These are phyloP conservation scores for Rhingia campestris DNA, from an alignment of 2,888 invertebrate species.

Conservation along the genomic window DNA sequence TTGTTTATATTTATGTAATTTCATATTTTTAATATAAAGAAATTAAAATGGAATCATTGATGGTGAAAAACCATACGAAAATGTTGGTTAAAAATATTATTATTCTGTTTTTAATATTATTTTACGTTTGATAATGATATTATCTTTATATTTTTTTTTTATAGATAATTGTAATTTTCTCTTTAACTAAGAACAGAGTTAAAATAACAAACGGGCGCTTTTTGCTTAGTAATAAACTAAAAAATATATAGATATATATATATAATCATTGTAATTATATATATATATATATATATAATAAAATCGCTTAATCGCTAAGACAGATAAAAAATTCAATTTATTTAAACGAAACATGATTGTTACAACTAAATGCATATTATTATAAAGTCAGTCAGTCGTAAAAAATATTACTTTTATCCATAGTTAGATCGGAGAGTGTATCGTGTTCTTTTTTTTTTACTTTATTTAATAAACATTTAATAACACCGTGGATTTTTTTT, in stretches of 20 bases:
- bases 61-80: constrained; percentile 56
- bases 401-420: constrained; percentile 57
- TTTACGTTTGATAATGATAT: constrained; percentile 44
- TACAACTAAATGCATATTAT: constrained; percentile 72
- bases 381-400: constrained; percentile 72
- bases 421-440: constrained; percentile 57
- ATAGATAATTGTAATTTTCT: constrained; percentile 35
- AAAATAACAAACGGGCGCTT: constrained; percentile 63
- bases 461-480: constrained; percentile 49
- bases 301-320: constrained; percentile 61
- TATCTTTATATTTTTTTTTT: constrained; percentile 40
- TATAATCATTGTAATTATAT: constrained; percentile 38
- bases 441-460: constrained; percentile 14
- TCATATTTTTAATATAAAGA: constrained; percentile 57
- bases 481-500: constrained; percentile 53
- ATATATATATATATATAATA: constrained; percentile 34
- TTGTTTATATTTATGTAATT: constrained; percentile 34
- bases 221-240: constrained; percentile 55
- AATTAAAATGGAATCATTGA: constrained; percentile 62
- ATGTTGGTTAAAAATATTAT: constrained; percentile 50
- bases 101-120: constrained; percentile 17
- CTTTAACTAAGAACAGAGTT: constrained; percentile 62
- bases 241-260: constrained; percentile 13
- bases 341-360: constrained; percentile 68
- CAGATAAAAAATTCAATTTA: constrained; percentile 60